Evolutionary conservation across 2,797 vertebrate species (phyloP).

Genomic region (Bovichtus diacanthus): DNA sequence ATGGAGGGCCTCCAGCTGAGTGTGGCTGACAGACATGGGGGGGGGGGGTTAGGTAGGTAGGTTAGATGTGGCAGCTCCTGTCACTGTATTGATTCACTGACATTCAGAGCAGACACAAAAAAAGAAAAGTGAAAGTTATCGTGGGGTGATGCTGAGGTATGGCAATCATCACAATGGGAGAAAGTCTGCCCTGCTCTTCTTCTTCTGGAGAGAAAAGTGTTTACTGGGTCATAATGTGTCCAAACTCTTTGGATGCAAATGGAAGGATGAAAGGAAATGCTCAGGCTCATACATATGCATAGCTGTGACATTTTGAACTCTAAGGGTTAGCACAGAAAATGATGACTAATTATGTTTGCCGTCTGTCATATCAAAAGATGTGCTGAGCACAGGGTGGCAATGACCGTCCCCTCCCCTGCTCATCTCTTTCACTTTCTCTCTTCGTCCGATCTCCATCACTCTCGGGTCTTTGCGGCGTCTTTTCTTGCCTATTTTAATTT

Average conservation of each 20-base stretch:
- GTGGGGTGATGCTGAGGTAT: constrained; percentile 45
- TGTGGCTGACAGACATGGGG: constrained; percentile 76
- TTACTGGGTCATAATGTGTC: constrained; percentile 57
- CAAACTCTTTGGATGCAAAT: constrained; percentile 46
- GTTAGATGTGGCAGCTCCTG: constrained; percentile 75
- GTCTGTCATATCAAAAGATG: constrained; percentile 77
- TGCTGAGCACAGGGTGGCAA: constrained; percentile 71
- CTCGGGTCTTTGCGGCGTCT: constrained; percentile 46
- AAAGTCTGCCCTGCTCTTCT: constrained; percentile 28
- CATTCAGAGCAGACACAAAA: constrained; percentile 69
- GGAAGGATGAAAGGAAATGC: constrained; percentile 54
- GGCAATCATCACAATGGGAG: constrained; percentile 30
- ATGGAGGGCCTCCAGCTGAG: constrained; percentile 77
- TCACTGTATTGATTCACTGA: constrained; percentile 79
- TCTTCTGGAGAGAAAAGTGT: constrained; percentile 46
- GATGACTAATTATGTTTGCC: constrained; percentile 81
- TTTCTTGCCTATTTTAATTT: constrained; percentile 72
- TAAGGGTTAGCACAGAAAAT: constrained; percentile 66
- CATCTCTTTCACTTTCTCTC: constrained; percentile 37
- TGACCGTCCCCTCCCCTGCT: constrained; percentile 55
- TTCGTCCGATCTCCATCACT: constrained; percentile 53
- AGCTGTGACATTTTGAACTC: constrained; percentile 68
- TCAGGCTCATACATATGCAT: constrained; percentile 76
- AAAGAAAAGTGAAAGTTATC: constrained; percentile 68
- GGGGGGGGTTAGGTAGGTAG: constrained; percentile 69